Evolutionary conservation across 2,888 invertebrate genomes (phyloP).

Genomic region (Hirtodrosophila confusa): DNA sequence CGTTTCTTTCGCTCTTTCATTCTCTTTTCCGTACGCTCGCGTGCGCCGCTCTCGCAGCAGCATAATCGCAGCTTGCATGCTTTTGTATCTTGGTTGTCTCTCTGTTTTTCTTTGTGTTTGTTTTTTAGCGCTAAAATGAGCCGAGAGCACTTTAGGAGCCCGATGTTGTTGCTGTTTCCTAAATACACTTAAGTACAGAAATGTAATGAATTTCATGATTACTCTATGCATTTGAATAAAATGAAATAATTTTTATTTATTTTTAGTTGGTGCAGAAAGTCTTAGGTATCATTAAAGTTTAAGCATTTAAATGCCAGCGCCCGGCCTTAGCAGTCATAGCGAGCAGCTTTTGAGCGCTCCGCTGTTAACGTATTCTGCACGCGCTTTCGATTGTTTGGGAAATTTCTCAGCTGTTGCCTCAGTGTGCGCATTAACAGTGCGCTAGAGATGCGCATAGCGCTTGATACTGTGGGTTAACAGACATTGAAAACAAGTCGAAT

Average conservation of each 20-base stretch:
- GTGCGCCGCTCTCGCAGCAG: constrained; percentile 45
- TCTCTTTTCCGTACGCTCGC: constrained; percentile 34
- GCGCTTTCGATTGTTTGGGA: constrained; percentile 53
- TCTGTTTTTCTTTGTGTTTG: background rate
- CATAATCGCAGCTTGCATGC: constrained; percentile 56
- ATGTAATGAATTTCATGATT: no score
- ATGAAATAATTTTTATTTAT: no score
- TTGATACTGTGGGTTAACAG: constrained; percentile 48
- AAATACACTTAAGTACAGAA: no score
- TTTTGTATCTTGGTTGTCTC: constrained; percentile 19
- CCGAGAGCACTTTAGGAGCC: no score
- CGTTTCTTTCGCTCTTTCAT: constrained; percentile 46
- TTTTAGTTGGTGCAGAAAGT: no score
- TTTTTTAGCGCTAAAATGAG: no score
- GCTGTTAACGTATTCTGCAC: constrained; percentile 27
- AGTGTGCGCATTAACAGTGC: constrained; percentile 37
- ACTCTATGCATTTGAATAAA: no score
- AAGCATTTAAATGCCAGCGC: constrained; percentile 25
- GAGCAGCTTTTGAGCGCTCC: constrained; percentile 31
- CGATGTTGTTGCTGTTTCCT: no score
- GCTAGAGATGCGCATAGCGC: constrained; percentile 32
- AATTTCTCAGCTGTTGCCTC: constrained; percentile 51
- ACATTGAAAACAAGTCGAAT: constrained; percentile 31
- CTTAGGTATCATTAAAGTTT: no score
- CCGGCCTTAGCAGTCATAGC: constrained; percentile 14